Evolutionary conservation across 2,113 vertebrate species (phyloP).

Genomic region (Euleptes europaea): DNA sequence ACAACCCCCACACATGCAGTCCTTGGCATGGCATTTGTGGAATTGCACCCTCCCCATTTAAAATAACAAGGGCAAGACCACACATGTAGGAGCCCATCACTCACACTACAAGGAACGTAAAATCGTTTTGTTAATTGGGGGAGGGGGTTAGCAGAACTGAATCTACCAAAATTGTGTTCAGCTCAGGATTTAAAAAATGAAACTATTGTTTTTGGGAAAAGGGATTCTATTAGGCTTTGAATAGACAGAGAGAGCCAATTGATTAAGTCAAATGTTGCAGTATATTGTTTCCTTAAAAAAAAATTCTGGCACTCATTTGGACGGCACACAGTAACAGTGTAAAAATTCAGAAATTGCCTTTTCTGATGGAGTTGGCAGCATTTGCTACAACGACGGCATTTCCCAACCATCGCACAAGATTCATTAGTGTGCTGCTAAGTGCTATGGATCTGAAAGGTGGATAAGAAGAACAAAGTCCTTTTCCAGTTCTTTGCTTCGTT

Average conservation of each 20-base stretch:
- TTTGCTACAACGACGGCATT: constrained; percentile 56
- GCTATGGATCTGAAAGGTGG: constrained; percentile 50
- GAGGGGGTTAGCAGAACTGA: not conserved
- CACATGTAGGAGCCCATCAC: not conserved
- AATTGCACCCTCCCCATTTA: constrained; percentile 1
- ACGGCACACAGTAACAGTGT: constrained; percentile 33
- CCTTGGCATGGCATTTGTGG: not conserved
- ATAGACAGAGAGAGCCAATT: not conserved
- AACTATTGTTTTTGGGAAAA: not conserved
- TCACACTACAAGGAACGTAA: not conserved
- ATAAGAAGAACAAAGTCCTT: constrained; percentile 68
- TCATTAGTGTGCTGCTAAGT: constrained; percentile 55
- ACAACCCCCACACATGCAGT: not conserved
- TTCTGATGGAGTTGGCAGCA: constrained; percentile 16
- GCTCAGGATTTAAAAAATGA: not conserved
- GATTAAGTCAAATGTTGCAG: not conserved
- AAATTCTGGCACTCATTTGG: constrained; percentile 24
- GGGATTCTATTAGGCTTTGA: too few species aligned
- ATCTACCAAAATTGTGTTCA: not conserved
- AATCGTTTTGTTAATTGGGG: not conserved
- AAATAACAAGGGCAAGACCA: not conserved
- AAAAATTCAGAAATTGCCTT: not conserved
- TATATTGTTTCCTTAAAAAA: not conserved
- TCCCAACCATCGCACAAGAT: constrained; percentile 25
- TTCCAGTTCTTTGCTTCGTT: constrained; percentile 71